Base-by-base conservation (phyloP, 53 echinoderm and acorn worm genomes). In the Actinopyga echinites region DNA sequence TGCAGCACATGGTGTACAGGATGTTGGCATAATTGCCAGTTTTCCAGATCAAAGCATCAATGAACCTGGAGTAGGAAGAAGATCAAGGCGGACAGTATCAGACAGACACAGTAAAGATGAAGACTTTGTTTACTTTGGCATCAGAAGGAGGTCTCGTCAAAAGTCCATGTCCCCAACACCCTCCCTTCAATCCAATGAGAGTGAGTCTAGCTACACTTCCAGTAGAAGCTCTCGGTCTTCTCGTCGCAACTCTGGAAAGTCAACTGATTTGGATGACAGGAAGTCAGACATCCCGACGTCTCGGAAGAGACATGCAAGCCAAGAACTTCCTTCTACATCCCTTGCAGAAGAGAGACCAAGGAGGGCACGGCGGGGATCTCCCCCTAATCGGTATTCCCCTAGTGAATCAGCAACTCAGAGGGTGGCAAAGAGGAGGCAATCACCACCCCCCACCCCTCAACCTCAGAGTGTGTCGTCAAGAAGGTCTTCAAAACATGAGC, bases 351-450 rank as follows among this genome's bases (percentile, higher is more conserved):
- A 79, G 38, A 75, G 62, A 61, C 89, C 91, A 40, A 86, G 81
- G 6, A 69, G 93, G 53, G 64, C 93, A 21, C 66, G 93, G 77
- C 89, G 86, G 24, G 82, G 89, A 24, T 94, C 94, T 6, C 91
- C 94, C 40, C 95, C 95, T 7, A 77, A 65, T 6, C 38, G 92
- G 13, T 93, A 90, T 74, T 92, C 95, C 37, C 93, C 95, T 9
- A 95, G 91, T 45, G 93, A 93, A 30, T 82, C 65, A 49, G 84
- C 84, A 61, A 35, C 87, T 62, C 81, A 61, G 62, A 80, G 81
- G 44, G 20, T 62, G 33, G 26, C 81, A 33, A 66, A 80, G 8
- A 83, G 83, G 62, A 73, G 82, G 24, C 86, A 86, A 22, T 81
- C 92, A 13, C 42, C 92, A 36, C 55, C 86, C 30, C 86, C 90